Percentiles rank a stretch among this genome's conserved stretches.
Evolutionary conservation across 2,113 vertebrate species (phyloP).

Genomic region (Dicrurus megarhynchus): DNA sequence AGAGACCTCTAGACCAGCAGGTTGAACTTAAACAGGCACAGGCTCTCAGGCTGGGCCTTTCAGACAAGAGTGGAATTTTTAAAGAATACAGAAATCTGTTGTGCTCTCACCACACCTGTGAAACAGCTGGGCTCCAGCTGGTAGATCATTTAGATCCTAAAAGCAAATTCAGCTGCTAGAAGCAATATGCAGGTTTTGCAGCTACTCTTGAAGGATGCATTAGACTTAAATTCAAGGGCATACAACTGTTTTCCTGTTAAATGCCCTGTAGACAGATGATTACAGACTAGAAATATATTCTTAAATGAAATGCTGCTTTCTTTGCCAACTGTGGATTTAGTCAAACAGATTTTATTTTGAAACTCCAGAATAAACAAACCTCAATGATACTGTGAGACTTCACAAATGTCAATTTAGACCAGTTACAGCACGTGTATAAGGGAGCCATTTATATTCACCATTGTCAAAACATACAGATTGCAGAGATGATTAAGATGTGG

Average conservation of each 20-base stretch:
- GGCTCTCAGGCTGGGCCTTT: background rate
- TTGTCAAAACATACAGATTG: background rate
- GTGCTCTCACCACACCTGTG: background rate
- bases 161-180: constrained; percentile 6
- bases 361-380: constrained; percentile 70
- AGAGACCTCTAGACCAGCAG: background rate
- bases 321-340: constrained; percentile 42
- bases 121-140: background rate
- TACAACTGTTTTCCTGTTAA: constrained; percentile 27
- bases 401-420: constrained; percentile 35
- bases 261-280: constrained; percentile 13
- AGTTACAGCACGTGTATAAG: background rate
- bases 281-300: constrained; percentile 27
- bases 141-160: background rate
- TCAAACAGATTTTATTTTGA: constrained; percentile 21
- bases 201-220: background rate
- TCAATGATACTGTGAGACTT: constrained; percentile 28
- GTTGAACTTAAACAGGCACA: background rate
- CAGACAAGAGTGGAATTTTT: background rate
- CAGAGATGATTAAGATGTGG: background rate
- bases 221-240: constrained; percentile 4
- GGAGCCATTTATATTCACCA: background rate
- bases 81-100: background rate
- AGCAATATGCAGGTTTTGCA: background rate
- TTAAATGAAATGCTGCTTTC: constrained; percentile 27